Conservation (phyloP, 2,113 vertebrate genomes). For the Heloderma charlesbogerti region DNA sequence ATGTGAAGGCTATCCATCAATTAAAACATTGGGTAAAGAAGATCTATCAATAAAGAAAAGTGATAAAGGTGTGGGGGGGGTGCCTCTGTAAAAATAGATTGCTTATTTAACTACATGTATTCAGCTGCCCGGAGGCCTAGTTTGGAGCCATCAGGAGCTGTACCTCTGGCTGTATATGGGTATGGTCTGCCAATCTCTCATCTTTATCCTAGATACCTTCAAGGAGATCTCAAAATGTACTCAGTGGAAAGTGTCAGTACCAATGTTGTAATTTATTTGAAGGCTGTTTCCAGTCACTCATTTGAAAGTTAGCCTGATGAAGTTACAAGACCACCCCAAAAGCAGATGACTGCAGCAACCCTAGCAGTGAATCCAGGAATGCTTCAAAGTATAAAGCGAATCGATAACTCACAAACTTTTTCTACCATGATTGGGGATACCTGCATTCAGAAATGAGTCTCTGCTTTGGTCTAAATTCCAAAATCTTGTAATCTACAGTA, state of each 20-base stretch:
- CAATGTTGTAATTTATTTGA: constrained; percentile 95
- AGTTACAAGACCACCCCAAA: constrained; percentile 96
- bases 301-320: constrained; percentile 95
- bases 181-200: constrained; percentile 95
- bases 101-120: too few species aligned
- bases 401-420: constrained; percentile 78
- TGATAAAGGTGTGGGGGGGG: too few species aligned
- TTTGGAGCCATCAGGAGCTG: too few species aligned
- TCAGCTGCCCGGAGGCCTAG: too few species aligned
- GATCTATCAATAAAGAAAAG: constrained; percentile 96
- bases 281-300: constrained; percentile 98
- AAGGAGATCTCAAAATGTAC: constrained; percentile 94
- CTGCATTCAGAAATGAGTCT: constrained; percentile 70
- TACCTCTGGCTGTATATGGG: constrained; percentile 97
- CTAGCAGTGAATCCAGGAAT: constrained; percentile 94
- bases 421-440: constrained; percentile 59
- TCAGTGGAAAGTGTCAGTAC: constrained; percentile 96
- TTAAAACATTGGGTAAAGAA: constrained; percentile 94
- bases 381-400: constrained; percentile 95
- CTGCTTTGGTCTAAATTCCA: constrained; percentile 74
- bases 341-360: constrained; percentile 99
- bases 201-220: constrained; percentile 94
- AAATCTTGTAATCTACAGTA: constrained; percentile 68
- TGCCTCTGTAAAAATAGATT: too few species aligned
- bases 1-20: constrained; percentile 83